These are phyloP conservation scores for Umimayanthus chanpuru DNA, from an alignment of 92 coral and sea anemone genomes.

Conservation along the genomic window DNA sequence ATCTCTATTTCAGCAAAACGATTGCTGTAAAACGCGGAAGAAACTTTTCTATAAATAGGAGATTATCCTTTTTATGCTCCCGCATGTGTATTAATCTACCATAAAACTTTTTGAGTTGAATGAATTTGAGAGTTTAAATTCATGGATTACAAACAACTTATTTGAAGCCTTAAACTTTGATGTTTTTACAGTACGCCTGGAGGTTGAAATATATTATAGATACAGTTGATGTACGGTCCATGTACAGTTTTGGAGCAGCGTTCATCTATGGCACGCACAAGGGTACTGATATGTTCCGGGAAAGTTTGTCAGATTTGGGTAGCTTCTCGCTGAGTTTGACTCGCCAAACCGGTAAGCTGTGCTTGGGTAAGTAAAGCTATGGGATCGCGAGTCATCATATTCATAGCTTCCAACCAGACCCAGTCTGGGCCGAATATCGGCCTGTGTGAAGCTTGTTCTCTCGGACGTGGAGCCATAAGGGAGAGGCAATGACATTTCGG, in stretches of 20 bases:
- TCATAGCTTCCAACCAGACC: slow-evolving; percentile 27
- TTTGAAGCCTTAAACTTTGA: background rate
- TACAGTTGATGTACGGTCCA: background rate
- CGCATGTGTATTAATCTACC: background rate
- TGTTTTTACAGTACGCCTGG: background rate
- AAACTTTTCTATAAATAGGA: background rate
- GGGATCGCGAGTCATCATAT: slow-evolving; percentile 15
- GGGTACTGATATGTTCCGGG: slow-evolving; percentile 59
- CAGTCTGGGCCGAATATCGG: slow-evolving; percentile 47
- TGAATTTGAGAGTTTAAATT: background rate
- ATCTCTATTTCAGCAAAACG: background rate
- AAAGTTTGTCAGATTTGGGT: slow-evolving; percentile 14
- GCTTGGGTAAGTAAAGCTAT: slow-evolving; percentile 24
- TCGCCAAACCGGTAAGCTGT: slow-evolving; percentile 34
- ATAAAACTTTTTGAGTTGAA: background rate
- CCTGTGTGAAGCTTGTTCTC: slow-evolving; percentile 45
- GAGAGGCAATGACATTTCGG: slow-evolving; percentile 55
- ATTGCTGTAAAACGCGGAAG: background rate
- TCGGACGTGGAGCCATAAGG: slow-evolving; percentile 50
- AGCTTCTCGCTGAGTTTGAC: slow-evolving; percentile 6
- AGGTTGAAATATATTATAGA: background rate
- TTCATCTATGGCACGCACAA: slow-evolving; percentile 78
- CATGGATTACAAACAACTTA: background rate
- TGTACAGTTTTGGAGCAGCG: background rate
- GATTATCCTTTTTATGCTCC: background rate